These are phyloP conservation scores for Keiferia lycopersicella DNA, from an alignment of 2,888 invertebrate species.

Conservation along the genomic window DNA sequence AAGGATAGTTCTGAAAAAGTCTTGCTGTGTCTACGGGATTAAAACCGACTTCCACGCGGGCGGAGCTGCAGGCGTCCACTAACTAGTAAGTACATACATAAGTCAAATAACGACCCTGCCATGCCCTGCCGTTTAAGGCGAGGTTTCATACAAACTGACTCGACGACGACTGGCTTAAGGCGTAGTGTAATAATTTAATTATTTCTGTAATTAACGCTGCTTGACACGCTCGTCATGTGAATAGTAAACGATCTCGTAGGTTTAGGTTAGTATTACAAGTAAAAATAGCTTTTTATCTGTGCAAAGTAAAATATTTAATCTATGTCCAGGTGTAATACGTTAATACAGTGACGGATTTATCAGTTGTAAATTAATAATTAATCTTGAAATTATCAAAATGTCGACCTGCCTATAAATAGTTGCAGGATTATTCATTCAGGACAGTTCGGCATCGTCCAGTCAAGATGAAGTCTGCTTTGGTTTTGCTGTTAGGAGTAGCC, in stretches of 20 bases:
- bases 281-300: no score
- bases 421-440: background rate
- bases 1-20: no score
- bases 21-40: no score
- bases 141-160: constrained; percentile 10
- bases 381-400: no score
- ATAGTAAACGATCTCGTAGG: constrained; percentile 2
- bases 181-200: constrained; percentile 24
- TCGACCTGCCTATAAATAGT: background rate
- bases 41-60: no score
- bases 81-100: no score
- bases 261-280: no score
- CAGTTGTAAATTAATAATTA: background rate
- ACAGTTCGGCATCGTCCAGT: constrained; percentile 1
- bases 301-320: no score
- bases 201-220: constrained; percentile 5
- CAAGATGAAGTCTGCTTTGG: background rate
- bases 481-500: background rate
- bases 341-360: background rate
- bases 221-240: constrained; percentile 22
- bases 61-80: no score
- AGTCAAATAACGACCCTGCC: no score
- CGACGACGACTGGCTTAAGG: background rate
- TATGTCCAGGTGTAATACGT: no score
- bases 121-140: constrained; percentile 17